Base-by-base conservation (phyloP, 2,888 invertebrate species). In the Drosophila leonis region DNA sequence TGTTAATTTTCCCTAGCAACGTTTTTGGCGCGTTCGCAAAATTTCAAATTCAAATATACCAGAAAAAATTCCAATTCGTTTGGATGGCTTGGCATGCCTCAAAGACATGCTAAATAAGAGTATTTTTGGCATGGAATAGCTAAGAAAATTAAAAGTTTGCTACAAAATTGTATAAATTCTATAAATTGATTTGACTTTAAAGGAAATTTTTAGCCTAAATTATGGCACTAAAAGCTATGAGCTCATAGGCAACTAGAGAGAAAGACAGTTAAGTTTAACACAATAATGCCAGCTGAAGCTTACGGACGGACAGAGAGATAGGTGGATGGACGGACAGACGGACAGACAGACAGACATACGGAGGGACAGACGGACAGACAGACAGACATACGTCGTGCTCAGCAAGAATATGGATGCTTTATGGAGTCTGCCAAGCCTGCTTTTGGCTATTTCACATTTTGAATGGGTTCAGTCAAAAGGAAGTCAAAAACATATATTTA, bases 41-140 rank as follows among this genome's bases (percentile, higher is more conserved):
- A 35, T 35, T 52, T 37, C 52, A 52, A 31, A 49, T 49, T 49
- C 31, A 49, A 49, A 49, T 49, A 49, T 49, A 31, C 49, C 0
- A 9, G 18, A 10, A 48, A 31, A 31, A 31, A 18, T 18, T 20
- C 49, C 7, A 49, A 49, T 18, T 31, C 31, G 13, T 13, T 33
- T 18, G 10, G 48, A 31, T 31, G 29, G 18, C 13, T n/a, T 13
- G 31, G 7, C 31, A 49, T 49, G 31, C 18, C 49, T 33, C 31
- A 49, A 33, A 49, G 31, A 13, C 31, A 48, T 13, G 49, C 31
- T 13, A 31, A 18, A 5, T 13, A 18, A 12, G 13, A 18, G 18
- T n/a, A 27, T 31, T 31, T 49, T 10, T 0, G 5, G 5, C 13
- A 13, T 10, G 27, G 4, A 8, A 18, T 12, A n/a, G 29, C 48